Evolutionary conservation across 2,797 vertebrate genomes (phyloP).

Genomic region (Cyclura pinguis): DNA sequence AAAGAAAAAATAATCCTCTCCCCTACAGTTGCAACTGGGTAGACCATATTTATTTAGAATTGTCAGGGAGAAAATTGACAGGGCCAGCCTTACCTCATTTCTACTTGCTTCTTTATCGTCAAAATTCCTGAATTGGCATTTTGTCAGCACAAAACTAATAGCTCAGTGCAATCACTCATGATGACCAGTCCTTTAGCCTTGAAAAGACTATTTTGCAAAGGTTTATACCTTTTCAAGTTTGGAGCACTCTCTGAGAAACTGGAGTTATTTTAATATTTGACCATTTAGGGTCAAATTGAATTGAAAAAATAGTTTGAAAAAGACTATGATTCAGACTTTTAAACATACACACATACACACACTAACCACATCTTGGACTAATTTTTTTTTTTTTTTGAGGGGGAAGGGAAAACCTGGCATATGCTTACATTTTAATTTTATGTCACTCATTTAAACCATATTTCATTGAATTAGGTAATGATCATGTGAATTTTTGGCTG

Average conservation of each 20-base stretch:
- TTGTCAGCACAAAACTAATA: background rate
- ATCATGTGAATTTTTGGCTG: slow-evolving; percentile 9
- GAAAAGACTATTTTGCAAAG: background rate
- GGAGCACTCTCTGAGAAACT: background rate
- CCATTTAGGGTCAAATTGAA: background rate
- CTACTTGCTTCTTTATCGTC: background rate
- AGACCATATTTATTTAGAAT: background rate
- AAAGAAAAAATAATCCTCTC: background rate
- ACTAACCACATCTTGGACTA: background rate
- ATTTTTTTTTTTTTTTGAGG: background rate
- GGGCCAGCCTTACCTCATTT: background rate
- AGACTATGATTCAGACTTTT: background rate
- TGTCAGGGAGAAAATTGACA: background rate
- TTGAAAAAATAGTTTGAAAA: background rate
- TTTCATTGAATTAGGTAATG: slow-evolving; percentile 5
- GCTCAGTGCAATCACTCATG: background rate
- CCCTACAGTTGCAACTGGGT: background rate
- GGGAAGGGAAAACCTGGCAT: background rate
- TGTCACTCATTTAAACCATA: slow-evolving; percentile 4
- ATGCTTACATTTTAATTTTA: background rate
- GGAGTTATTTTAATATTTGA: background rate
- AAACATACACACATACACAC: background rate
- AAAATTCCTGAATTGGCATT: background rate
- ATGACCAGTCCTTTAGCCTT: background rate
- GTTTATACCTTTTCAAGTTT: background rate